Base-by-base conservation (phyloP, 2,888 invertebrate genomes). In the Machimus atricapillus region DNA sequence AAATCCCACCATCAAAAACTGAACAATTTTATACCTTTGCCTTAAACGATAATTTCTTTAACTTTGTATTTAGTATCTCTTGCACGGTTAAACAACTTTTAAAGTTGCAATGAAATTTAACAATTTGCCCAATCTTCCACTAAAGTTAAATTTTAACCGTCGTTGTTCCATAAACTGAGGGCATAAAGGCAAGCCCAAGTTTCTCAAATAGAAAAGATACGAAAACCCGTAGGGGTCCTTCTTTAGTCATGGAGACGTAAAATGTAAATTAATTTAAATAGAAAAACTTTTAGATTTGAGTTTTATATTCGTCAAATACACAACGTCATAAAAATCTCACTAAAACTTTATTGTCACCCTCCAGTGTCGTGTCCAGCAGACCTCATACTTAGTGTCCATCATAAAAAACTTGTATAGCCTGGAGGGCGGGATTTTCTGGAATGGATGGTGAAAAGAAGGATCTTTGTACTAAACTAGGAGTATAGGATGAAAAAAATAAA, bases 261-360 rank as follows among this genome's bases (percentile, higher is more conserved):
- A 66, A 81, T 81, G 81, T 81, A 56, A 81, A 81, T 81, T 56
- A 81, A 52, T 81, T 52, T 56, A 76, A 34, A 76, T 76, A 27
- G 52, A 34, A 81, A 46, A 81, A 81, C 52, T 81, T 81, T 66
- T 52, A n/a, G 81, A 81, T 81, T 81, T 52, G 19, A 56, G 81
- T 81, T 81, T 81, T 56, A 78, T 56, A 81, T 81, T 27, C 46
- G 23, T 46, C 27, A 46, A 52, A 81, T 52, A 27, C 23, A 81
- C 52, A 56, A 43, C 27, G 46, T 46, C 27, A 81, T 81, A 81
- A 81, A 46, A 56, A 56, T 52, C n/a, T 37, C 52, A 46, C 52
- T 56, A 56, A 52, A 78, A 81, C 27, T 81, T 81, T 52, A 81
- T 23, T 52, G 56, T 56, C 81, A 16, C 34, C 31, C 52, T 31